Evolutionary conservation across 2,888 invertebrate species (phyloP).

Genomic region (Leistus spinibarbis): DNA sequence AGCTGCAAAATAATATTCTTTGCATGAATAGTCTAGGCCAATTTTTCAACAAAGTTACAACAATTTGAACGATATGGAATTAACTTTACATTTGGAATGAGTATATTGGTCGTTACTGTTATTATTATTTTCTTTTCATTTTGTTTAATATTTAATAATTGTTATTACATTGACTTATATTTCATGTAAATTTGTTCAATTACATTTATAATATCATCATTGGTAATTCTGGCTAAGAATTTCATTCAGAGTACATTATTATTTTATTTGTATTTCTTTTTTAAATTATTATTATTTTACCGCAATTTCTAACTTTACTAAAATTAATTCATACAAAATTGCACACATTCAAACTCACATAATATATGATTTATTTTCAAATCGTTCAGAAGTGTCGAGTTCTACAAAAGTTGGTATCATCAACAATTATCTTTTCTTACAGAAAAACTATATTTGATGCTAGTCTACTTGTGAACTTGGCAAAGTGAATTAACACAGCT

Average conservation of each 20-base stretch:
- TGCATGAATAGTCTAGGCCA: background rate
- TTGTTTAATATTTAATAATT: slow-evolving; percentile 9
- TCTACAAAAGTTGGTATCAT: background rate
- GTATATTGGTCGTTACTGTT: slow-evolving; percentile 29
- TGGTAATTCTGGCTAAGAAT: slow-evolving; percentile 34
- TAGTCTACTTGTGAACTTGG: background rate
- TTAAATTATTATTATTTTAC: background rate
- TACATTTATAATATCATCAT: slow-evolving; percentile 32
- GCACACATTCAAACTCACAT: background rate
- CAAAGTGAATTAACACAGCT: background rate
- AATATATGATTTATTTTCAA: background rate
- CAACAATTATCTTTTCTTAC: background rate
- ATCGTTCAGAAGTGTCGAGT: background rate
- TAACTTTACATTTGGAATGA: slow-evolving; percentile 23
- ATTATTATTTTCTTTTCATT: background rate
- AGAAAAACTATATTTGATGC: background rate
- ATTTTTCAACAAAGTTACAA: background rate
- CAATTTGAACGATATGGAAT: background rate
- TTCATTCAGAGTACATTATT: slow-evolving; percentile 7
- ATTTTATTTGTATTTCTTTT: background rate
- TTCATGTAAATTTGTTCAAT: slow-evolving; percentile 21
- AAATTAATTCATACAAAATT: background rate
- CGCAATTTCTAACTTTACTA: background rate
- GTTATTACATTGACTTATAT: slow-evolving; percentile 6
- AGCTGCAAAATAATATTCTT: background rate